These are phyloP conservation scores for Megathymus violae DNA, from an alignment of 1,140 invertebrate genomes.

Conservation along the genomic window DNA sequence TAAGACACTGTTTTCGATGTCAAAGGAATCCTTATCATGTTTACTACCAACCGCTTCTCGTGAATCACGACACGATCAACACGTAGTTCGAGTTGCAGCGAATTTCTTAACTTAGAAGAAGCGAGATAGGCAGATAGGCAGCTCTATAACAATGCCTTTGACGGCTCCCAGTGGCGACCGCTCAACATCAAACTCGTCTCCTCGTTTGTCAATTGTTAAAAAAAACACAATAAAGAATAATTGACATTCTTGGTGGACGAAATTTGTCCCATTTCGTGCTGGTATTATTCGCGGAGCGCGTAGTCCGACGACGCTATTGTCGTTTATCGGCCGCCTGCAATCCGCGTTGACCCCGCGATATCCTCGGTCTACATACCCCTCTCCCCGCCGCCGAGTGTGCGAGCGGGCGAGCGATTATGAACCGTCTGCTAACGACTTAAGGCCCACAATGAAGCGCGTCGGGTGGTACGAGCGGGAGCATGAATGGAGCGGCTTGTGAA, in stretches of 20 bases:
- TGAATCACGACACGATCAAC: conserved; percentile 31
- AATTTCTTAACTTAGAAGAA: too few species aligned
- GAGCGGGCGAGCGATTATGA: conserved; percentile 42
- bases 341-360: conserved; percentile 81
- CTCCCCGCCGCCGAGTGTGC: conserved; percentile 42
- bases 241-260: too few species aligned
- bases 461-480: conserved; percentile 57
- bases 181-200: too few species aligned
- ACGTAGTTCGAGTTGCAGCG: too few species aligned
- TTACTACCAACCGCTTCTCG: conserved; percentile 53
- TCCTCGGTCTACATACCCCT: conserved; percentile 76
- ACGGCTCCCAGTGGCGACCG: too few species aligned
- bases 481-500: conserved; percentile 81
- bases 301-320: conserved; percentile 61
- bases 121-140: too few species aligned
- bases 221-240: conserved; percentile 14
- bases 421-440: conserved; percentile 51
- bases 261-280: conserved; percentile 39
- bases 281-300: conserved; percentile 53
- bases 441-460: conserved; percentile 47
- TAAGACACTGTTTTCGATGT: conserved; percentile 50
- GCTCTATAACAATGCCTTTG: too few species aligned
- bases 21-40: conserved; percentile 53
- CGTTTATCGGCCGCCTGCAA: conserved; percentile 80
- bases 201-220: too few species aligned